phyloP scores from a whole-genome alignment of 2,113 vertebrate species.

The Pelmatolapia mariae region DNA sequence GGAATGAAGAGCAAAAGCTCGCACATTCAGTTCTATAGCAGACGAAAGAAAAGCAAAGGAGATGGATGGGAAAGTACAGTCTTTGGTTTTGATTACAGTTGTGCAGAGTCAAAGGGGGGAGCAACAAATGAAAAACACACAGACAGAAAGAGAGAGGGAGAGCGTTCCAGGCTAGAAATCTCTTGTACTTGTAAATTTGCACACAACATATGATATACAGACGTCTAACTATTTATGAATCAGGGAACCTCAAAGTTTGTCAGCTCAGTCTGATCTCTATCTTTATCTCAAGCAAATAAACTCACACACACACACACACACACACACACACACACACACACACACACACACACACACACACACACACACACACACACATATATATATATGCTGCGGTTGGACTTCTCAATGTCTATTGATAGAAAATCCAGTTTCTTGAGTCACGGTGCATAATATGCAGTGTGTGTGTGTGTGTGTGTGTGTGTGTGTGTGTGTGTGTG shows the following conservation, averaged over 20 bases:
- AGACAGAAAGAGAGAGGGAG: background rate
- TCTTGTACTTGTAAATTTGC: conserved; percentile 29
- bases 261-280: background rate
- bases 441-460: background rate
- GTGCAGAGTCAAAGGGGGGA: background rate
- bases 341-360: accelerated
- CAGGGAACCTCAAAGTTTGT: conserved; percentile 35
- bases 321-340: background rate
- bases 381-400: background rate
- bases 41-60: background rate
- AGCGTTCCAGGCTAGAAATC: background rate
- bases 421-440: background rate
- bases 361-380: background rate
- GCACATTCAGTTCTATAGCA: background rate
- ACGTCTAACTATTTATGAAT: conserved; percentile 48
- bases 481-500: background rate
- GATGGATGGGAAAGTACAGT: conserved; percentile 31
- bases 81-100: conserved; percentile 66
- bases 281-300: background rate
- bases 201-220: conserved; percentile 35
- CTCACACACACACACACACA: background rate
- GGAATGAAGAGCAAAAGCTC: background rate
- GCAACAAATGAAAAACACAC: conserved; percentile 60
- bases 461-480: background rate
- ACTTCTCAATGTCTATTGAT: background rate